Base-by-base conservation (phyloP, 2,888 invertebrate genomes). In the Polyploca ridens region DNA sequence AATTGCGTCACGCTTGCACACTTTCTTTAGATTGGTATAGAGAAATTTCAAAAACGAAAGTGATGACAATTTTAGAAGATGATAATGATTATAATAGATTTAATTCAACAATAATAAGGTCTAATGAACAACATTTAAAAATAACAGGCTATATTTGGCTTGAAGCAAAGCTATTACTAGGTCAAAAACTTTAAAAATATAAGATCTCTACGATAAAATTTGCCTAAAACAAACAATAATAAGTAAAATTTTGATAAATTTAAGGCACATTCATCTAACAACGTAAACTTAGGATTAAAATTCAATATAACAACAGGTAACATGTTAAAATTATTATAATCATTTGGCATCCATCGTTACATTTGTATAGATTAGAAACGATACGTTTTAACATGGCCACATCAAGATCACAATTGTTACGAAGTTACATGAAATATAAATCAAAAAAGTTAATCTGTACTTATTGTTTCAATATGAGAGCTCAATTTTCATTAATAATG, bases 291-390 rank as follows among this genome's bases (percentile, higher is more conserved):
- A 69, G 73, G 65, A 74, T 72, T 76, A 79, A 75, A 76, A 68
- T 54, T 54, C 54, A 54, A 54, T 54, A 76, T 77, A 83, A 85
- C 80, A 86, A 86, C 80, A 85, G 82, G 81, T 78, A 83, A 86
- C 80, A 83, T 73, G 74, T 78, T 75, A 82, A 82, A 81, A 83
- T 82, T 78, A 79, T 72, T 77, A 76, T 54, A 54, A 54, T 54
- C 81, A 84, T 90, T 90, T 90, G 90, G 91, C 90, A 89, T 86
- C 84, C 82, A 79, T 82, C 75, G 19, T 54, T 54, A 54, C 54
- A 54, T 19, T 19, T n/a, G 19, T 54, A 54, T 54, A 54, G 19
- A 54, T 10, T 54, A 54, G 77, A 83, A 82, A 84, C 84, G 76
- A 78, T 75, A 74, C n/a, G n/a, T 75, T 74, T 76, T 72, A 81